Evolutionary conservation across 1,140 invertebrate genomes (phyloP), one percentile per base, ranked within the genome.

Genomic region (Cataglyphis hispanica): DNA sequence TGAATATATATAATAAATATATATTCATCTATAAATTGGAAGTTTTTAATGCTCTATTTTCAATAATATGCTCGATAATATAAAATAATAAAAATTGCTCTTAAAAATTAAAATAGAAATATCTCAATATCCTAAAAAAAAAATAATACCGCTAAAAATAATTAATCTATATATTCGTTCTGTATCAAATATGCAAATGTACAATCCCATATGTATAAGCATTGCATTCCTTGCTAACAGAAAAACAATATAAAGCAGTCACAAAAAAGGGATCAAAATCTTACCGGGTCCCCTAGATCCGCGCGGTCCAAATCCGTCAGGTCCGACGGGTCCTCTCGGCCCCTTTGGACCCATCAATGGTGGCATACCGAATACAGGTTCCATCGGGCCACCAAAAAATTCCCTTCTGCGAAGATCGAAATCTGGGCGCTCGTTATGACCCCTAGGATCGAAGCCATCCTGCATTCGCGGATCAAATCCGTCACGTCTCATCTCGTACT

Each of bases 241-340:
- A 78, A 74, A 60, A 16, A 13, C 22, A 22, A 58, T 80, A 60
- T n/a, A 6, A 87, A 66, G 11, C 10, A 58, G 8, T 27, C 6
- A 56, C 0, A 34, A 34, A 61, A 50, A 50, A 10, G 3, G 16
- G 2, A 7, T 58, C 10, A 25, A 85, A 43, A 46, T 8, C 85
- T 93, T 91, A 95, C 95, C 95, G 46, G 93, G 95, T 37, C 93
- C 93, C 43, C 94, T 92, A n/a, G 91, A 87, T 83, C 92, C 94
- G 53, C 94, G 93, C 1, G 94, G 92, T 43, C 94, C 94, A 87
- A 95, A 95, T 13, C 90, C 92, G 56, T 95, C 95, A 16, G 95
- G 94, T 66, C 95, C 95, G 80, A 94, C 93, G 0, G 93, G 93
- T 60, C 94, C 93, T 70, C 94, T 91, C 0, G 94, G 93, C n/a